These are phyloP conservation scores for Cherax destructor DNA, from an alignment of 1,140 invertebrate genomes.

Conservation along the genomic window DNA sequence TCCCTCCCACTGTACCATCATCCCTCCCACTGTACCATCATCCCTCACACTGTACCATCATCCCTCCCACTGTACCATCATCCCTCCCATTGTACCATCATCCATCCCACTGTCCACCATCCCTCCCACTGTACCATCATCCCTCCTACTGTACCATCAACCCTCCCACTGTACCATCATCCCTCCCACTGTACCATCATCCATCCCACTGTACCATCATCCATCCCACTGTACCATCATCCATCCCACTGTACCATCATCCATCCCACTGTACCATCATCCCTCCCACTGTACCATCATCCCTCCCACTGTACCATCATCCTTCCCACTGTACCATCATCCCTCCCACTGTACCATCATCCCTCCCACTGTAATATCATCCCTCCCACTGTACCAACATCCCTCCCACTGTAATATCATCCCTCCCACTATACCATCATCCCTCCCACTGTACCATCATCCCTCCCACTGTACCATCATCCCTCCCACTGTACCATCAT, in stretches of 20 bases:
- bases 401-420: no score
- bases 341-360: background rate
- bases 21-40: background rate
- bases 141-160: no score
- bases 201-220: background rate
- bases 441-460: background rate
- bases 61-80: background rate
- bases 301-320: background rate
- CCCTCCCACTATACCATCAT: no score
- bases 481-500: background rate
- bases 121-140: background rate
- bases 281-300: background rate
- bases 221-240: background rate
- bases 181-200: background rate
- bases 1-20: background rate
- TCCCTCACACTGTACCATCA: background rate
- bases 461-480: background rate
- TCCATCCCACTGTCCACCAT: background rate
- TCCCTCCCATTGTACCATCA: background rate
- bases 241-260: background rate
- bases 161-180: background rate
- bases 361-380: background rate
- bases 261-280: background rate
- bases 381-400: background rate
- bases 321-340: background rate